Percentiles rank a stretch among this genome's conserved stretches.
Conservation (phyloP, 2,888 invertebrate genomes). For the Idaea biselata region DNA sequence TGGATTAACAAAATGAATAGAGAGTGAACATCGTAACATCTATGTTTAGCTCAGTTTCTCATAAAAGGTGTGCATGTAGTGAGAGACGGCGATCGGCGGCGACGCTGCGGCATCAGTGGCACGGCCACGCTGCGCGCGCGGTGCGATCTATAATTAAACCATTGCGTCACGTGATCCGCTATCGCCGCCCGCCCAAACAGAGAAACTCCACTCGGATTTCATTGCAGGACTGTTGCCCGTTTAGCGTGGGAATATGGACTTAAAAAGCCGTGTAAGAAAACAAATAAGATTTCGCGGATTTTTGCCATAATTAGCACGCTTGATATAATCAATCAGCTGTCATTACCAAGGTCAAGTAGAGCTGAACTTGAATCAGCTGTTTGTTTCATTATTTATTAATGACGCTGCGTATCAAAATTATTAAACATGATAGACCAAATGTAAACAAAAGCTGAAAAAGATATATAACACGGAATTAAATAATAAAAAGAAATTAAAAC, state of each 20-base stretch:
- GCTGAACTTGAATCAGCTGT: constrained; percentile 49
- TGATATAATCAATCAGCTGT: constrained; percentile 44
- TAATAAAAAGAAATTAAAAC: constrained; percentile 7
- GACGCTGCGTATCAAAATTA: constrained; percentile 4
- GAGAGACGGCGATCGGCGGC: constrained; percentile 42
- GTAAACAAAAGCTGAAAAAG: constrained; percentile 2
- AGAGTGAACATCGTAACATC: constrained; percentile 50
- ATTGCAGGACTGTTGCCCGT: constrained; percentile 51
- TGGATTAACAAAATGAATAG: constrained; percentile 39
- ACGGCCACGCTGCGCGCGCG: constrained; percentile 62
- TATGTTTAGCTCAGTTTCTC: constrained; percentile 72
- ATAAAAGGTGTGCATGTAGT: constrained; percentile 73
- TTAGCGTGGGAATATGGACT: constrained; percentile 40
- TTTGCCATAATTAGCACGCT: constrained; percentile 25
- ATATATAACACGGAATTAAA: too few relatives aligned
- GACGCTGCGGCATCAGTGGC: constrained; percentile 48
- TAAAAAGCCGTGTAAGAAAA: constrained; percentile 12
- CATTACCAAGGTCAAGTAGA: constrained; percentile 63
- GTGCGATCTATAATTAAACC: constrained; percentile 73
- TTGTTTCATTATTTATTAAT: constrained; percentile 10
- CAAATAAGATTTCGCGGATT: neutral
- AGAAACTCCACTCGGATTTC: constrained; percentile 78
- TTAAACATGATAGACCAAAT: neutral
- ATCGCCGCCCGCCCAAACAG: constrained; percentile 77
- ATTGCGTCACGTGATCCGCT: constrained; percentile 69